These are phyloP conservation scores for Poeciliopsis turrubarensis DNA, from an alignment of 2,113 vertebrate species.

Conservation along the genomic window DNA sequence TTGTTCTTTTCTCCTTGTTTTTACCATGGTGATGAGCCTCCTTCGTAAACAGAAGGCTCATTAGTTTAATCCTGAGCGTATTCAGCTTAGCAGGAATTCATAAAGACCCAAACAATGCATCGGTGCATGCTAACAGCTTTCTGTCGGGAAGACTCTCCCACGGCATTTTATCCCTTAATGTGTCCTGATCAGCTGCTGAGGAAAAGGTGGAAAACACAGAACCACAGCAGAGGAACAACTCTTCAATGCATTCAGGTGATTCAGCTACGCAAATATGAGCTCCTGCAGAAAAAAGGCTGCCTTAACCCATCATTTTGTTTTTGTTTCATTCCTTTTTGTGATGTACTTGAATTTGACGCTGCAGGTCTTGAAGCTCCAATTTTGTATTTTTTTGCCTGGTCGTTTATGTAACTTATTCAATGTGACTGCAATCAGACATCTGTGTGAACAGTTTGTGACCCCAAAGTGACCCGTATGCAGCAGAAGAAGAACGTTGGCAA, in stretches of 20 bases:
- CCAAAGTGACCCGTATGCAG: too few relatives aligned
- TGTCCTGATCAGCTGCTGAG: constrained; percentile 30
- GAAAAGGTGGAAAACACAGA: constrained; percentile 15
- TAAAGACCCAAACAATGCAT: constrained; percentile 53
- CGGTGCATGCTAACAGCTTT: constrained; percentile 42
- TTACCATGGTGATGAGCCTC: constrained; percentile 53
- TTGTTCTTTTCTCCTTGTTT: constrained; percentile 11
- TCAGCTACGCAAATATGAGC: neutral
- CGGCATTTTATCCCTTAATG: constrained; percentile 53
- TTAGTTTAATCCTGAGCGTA: constrained; percentile 60
- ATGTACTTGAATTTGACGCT: neutral
- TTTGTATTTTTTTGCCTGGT: too few relatives aligned
- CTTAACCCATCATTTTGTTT: neutral
- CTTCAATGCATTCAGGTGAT: neutral
- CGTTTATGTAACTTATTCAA: too few relatives aligned
- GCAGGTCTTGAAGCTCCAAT: too few relatives aligned
- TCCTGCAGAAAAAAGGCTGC: neutral
- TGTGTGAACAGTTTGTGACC: too few relatives aligned
- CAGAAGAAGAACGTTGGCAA: too few relatives aligned
- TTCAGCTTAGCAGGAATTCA: constrained; percentile 49
- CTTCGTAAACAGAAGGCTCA: constrained; percentile 44
- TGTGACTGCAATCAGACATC: too few relatives aligned
- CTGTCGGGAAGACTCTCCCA: constrained; percentile 29
- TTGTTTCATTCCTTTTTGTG: neutral
- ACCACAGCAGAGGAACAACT: neutral